These are phyloP conservation scores for Bemisia tabaci DNA, from an alignment of 1,140 invertebrate genomes.

Conservation along the genomic window DNA sequence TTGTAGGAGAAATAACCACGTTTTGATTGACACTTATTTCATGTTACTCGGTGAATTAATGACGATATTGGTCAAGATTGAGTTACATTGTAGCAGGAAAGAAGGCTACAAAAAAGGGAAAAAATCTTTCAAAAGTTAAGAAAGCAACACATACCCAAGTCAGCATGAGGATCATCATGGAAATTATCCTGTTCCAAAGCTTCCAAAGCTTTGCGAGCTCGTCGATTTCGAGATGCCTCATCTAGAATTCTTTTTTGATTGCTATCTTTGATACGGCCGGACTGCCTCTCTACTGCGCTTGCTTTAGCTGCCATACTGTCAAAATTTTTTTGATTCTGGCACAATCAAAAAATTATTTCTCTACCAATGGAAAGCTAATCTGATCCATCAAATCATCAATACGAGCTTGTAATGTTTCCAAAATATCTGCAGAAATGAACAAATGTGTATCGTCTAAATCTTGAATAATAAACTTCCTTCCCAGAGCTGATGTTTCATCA, in stretches of 20 bases:
- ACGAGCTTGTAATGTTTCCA: slow-evolving; percentile 73
- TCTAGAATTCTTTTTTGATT: slow-evolving; percentile 73
- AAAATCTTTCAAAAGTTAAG: too few species aligned
- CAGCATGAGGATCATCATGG: slow-evolving; percentile 94
- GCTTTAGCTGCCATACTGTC: slow-evolving; percentile 39
- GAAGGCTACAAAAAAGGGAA: too few species aligned
- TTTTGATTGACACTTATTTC: too few species aligned
- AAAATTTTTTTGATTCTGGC: slow-evolving; percentile 7
- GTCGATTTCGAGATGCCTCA: slow-evolving; percentile 65
- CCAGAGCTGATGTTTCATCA: slow-evolving; percentile 85
- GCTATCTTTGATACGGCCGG: slow-evolving; percentile 56
- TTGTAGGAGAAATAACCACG: too few species aligned
- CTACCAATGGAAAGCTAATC: slow-evolving; percentile 73
- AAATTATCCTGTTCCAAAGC: slow-evolving; percentile 95
- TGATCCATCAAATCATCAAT: slow-evolving; percentile 96
- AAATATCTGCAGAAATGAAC: slow-evolving; percentile 86
- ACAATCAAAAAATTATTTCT: slow-evolving; percentile 44
- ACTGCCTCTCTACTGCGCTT: slow-evolving; percentile 38
- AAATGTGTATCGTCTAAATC: slow-evolving; percentile 93
- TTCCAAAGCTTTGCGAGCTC: slow-evolving; percentile 81
- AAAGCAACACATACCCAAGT: slow-evolving; percentile 60
- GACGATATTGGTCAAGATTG: too few species aligned
- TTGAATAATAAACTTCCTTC: slow-evolving; percentile 89
- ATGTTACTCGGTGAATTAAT: too few species aligned
- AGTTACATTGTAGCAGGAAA: too few species aligned